Conservation (phyloP, 2,113 vertebrate species). For the Condylura cristata region DNA sequence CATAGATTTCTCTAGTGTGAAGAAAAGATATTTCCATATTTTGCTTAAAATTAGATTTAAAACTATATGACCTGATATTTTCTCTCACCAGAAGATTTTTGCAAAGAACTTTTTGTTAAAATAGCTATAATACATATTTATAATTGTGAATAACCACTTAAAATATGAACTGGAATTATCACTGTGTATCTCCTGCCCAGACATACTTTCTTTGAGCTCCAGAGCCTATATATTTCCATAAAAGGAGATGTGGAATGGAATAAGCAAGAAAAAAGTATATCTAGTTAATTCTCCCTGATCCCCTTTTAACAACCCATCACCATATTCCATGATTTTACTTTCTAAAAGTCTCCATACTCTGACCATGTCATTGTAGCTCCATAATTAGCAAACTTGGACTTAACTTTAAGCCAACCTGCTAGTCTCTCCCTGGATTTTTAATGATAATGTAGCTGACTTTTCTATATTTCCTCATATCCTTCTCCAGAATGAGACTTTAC, state of each 20-base stretch:
- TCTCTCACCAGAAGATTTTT: slow-evolving; percentile 7
- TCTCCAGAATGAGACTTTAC: neutral
- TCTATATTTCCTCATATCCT: neutral
- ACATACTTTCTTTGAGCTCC: neutral
- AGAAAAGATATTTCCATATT: slow-evolving; percentile 43
- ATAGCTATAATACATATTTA: slow-evolving; percentile 16
- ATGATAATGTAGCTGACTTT: neutral
- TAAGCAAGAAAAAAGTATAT: neutral
- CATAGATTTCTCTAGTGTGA: slow-evolving; percentile 17
- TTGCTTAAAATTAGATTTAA: slow-evolving; percentile 66
- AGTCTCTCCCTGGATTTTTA: neutral
- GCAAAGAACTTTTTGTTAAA: slow-evolving; percentile 38
- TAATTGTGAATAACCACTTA: neutral
- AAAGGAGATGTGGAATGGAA: neutral
- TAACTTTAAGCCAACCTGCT: neutral
- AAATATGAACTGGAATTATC: slow-evolving; percentile 1
- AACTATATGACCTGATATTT: slow-evolving; percentile 53
- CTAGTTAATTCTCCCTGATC: neutral
- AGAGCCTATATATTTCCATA: neutral
- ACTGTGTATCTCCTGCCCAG: neutral
- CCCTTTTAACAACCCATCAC: neutral
- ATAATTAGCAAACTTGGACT: neutral
- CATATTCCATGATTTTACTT: neutral
- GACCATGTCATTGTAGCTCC: neutral
- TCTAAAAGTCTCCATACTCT: slow-evolving; percentile 4